A percentile compares a stretch with the other conserved stretches of the same genome.
Conservation (phyloP, 2,888 invertebrate genomes). For the Drepanosiphum platanoidis region DNA sequence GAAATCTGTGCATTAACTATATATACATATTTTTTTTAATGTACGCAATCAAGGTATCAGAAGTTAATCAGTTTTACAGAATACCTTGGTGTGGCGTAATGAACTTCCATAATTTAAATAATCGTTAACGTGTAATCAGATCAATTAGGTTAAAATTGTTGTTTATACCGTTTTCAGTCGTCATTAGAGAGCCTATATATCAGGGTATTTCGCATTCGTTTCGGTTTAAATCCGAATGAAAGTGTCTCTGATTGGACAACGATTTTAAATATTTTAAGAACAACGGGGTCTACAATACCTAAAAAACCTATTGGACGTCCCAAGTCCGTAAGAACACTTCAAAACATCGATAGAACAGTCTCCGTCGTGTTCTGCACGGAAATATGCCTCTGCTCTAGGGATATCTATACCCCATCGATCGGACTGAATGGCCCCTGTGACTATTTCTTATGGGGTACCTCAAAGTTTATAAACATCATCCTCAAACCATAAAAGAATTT, state of each 20-base stretch:
- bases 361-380: no score
- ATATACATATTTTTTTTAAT: no score
- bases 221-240: neutral
- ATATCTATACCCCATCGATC: no score
- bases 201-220: neutral
- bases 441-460: no score
- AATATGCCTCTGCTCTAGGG: no score
- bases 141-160: neutral
- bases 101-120: slow-evolving; percentile 12
- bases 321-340: neutral
- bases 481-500: no score
- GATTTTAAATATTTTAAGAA: neutral
- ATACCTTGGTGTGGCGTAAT: slow-evolving; percentile 4
- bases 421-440: no score
- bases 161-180: neutral
- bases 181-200: neutral
- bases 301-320: neutral
- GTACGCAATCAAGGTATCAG: no score
- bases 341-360: no score
- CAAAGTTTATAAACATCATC: no score
- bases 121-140: neutral
- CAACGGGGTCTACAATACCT: neutral
- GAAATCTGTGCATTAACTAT: no score
- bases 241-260: neutral
- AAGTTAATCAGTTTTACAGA: no score